Evolutionary conservation across 1,140 invertebrate species (phyloP).

Genomic region (Agrypnia vestita): DNA sequence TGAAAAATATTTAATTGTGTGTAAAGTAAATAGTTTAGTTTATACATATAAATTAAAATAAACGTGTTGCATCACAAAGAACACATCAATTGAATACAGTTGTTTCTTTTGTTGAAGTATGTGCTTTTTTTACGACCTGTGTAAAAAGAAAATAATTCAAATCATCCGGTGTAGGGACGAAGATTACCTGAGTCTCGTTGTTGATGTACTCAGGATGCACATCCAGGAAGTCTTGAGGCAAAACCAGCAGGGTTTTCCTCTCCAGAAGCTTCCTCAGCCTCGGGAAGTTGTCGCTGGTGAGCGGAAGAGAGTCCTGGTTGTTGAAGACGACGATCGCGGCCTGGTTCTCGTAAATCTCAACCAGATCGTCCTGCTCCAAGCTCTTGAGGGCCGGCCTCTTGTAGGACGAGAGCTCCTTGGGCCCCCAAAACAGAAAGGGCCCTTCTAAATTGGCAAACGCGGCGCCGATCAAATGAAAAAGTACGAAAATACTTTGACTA

Average conservation of each 20-base stretch:
- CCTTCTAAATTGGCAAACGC: slow-evolving; percentile 68
- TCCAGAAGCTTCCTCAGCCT: slow-evolving; percentile 70
- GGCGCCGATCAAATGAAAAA: background rate
- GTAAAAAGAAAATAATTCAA: too few species aligned
- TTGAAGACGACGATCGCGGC: slow-evolving; percentile 71
- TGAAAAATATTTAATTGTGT: too few species aligned
- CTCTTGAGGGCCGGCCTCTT: slow-evolving; percentile 70
- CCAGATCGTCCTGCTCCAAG: slow-evolving; percentile 69
- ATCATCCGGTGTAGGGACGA: too few species aligned
- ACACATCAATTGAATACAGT: too few species aligned
- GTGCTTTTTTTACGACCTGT: too few species aligned
- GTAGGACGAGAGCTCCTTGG: slow-evolving; percentile 68
- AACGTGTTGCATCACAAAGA: too few species aligned
- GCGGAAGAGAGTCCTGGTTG: slow-evolving; percentile 69
- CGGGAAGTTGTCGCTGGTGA: slow-evolving; percentile 68
- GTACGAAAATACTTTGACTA: background rate
- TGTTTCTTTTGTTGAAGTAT: too few species aligned
- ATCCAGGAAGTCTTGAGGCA: slow-evolving; percentile 73
- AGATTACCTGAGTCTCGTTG: slow-evolving; percentile 70
- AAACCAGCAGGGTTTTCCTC: slow-evolving; percentile 68
- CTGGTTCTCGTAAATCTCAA: slow-evolving; percentile 68
- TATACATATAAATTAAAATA: too few species aligned
- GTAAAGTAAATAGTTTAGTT: too few species aligned
- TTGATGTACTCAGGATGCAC: slow-evolving; percentile 74
- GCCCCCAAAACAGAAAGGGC: slow-evolving; percentile 75